Base-by-base conservation (phyloP, 2,113 vertebrate species). In the Caracal caracal region DNA sequence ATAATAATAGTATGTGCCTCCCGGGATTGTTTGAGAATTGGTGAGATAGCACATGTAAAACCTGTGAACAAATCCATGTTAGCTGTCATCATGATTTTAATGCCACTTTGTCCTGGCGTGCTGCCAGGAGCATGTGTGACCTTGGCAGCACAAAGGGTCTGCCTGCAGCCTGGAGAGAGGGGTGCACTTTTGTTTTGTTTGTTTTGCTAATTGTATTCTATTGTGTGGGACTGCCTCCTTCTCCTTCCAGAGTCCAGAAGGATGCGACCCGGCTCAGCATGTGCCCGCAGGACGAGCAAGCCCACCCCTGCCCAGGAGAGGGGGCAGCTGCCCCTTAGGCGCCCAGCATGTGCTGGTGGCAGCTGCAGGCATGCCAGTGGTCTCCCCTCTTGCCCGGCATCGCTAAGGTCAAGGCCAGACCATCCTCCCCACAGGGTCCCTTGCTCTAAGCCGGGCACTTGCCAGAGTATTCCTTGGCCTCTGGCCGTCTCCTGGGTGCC, bases 161-260 rank as follows among this genome's bases (percentile, higher is more conserved):
- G 35, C 80, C 13, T 5, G 73, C 4, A 79, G 90, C 76, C 37
- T 63, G 20, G 28, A 92, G 61, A 88, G n/a, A 71, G 40, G 80
- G 86, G 24, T 80, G 26, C 87, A 10, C 2, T 88, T 80, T 33
- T 24, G 56, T 73, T 61, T 49, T 59, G 66, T 79, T 66, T 68
- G 59, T 30, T 51, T 95, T 65, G 33, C 35, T 87, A 17, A 53
- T 75, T 83, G 66, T 61, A 20, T 53, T 91, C 81, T 61, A 1
- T 22, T 28, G 20, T 56, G 16, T 75, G 56, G 61, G 84, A 28
- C 24, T 68, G 53, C 47, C 66, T 63, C 66, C 53, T 53, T n/a
- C 84, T 68, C 66, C 17, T 83, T 83, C 63, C 24, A 0, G n/a
- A 89, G 79, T 56, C 73, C 95, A 35, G 85, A 90, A 51, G 5